Evolutionary conservation across 1,140 invertebrate genomes (phyloP).

Genomic region (Papilio helenus): DNA sequence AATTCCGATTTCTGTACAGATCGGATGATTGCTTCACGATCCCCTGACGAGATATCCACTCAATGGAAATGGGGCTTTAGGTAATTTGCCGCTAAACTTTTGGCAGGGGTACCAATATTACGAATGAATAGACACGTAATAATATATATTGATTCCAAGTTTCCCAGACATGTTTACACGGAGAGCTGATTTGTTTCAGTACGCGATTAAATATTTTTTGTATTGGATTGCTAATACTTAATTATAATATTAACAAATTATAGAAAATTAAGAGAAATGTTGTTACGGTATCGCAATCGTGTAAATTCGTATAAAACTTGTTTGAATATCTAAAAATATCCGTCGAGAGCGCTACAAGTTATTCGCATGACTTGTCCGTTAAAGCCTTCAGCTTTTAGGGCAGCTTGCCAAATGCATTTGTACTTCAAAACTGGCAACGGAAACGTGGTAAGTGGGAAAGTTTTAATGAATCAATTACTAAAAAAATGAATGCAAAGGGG

Average conservation of each 20-base stretch:
- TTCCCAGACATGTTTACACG: not conserved
- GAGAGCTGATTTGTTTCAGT: not conserved
- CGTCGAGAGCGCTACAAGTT: conserved; percentile 29
- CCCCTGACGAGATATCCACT: not conserved
- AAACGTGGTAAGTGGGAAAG: not conserved
- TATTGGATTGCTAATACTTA: not conserved
- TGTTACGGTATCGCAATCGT: not conserved
- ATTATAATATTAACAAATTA: not conserved
- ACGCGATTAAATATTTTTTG: not conserved
- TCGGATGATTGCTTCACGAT: not conserved
- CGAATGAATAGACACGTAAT: not conserved
- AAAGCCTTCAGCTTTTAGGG: conserved; percentile 31
- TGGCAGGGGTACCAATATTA: not conserved
- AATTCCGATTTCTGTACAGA: conserved; percentile 7
- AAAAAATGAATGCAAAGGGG: not conserved
- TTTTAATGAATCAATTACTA: conserved; percentile 35
- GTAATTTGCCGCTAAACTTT: not conserved
- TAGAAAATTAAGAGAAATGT: not conserved
- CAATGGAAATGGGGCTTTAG: not conserved
- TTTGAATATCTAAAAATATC: conserved; percentile 28
- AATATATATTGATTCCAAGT: not conserved
- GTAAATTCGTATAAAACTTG: not conserved
- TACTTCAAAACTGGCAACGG: conserved; percentile 15
- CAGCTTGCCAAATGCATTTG: conserved; percentile 23
- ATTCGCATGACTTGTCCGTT: conserved; percentile 5